Evolutionary conservation across 2,797 vertebrate species (phyloP).

Genomic region (Simalia tracyae): DNA sequence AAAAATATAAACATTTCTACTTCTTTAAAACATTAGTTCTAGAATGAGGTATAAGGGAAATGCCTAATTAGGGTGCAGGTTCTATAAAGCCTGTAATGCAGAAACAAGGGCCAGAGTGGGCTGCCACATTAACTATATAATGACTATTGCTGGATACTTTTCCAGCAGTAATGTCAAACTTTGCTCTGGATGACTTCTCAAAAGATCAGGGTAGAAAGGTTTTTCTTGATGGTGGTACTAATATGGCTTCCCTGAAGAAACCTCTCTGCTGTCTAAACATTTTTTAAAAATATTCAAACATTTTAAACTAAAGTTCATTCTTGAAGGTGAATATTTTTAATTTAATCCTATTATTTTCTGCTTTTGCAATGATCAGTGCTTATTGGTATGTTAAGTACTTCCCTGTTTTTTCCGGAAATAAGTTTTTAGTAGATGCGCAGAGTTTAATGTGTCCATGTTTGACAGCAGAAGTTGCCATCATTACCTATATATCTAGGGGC

Average conservation of each 20-base stretch:
- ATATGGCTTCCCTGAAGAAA: neutral
- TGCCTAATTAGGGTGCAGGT: neutral
- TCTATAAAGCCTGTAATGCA: neutral
- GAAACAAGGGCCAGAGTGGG: neutral
- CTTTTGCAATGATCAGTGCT: neutral
- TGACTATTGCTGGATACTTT: neutral
- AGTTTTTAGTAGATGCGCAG: neutral
- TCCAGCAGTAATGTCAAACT: neutral
- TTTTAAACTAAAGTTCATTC: neutral
- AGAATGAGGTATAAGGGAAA: neutral
- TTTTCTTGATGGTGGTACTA: neutral
- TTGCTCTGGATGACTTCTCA: neutral
- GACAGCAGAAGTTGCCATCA: neutral
- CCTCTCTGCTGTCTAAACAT: neutral
- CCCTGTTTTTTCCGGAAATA: neutral
- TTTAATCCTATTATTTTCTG: neutral
- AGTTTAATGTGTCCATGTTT: neutral
- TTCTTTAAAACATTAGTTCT: neutral
- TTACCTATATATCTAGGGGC: neutral
- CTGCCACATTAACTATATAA: neutral
- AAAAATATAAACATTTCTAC: neutral
- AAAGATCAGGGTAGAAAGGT: neutral
- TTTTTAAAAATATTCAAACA: neutral
- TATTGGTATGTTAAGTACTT: neutral
- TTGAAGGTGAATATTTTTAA: neutral